Conservation (phyloP, 2,888 invertebrate species). For the Cephus pygmeus region DNA sequence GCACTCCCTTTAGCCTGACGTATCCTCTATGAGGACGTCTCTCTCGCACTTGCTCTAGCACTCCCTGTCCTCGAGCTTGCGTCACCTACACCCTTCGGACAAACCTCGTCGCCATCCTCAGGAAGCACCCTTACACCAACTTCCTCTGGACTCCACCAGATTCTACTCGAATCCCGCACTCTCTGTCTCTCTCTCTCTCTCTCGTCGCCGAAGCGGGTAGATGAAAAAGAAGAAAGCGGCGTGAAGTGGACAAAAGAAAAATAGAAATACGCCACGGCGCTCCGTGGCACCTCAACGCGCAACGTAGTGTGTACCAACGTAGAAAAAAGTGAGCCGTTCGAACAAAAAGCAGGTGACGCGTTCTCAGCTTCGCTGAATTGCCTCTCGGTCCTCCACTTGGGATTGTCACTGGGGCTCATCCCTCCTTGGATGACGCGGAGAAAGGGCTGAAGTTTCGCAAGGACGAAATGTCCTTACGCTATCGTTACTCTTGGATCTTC, state of each 20-base stretch:
- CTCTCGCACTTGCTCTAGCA: constrained; percentile 14
- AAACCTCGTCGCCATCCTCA: constrained; percentile 26
- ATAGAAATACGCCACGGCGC: constrained; percentile 46
- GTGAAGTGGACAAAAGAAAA: constrained; percentile 52
- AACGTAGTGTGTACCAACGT: not conserved
- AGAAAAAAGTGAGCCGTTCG: constrained; percentile 22
- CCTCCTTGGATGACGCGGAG: constrained; percentile 3
- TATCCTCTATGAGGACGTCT: constrained; percentile 22
- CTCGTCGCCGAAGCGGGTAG: constrained; percentile 12
- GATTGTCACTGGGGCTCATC: constrained; percentile 4
- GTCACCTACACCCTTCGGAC: constrained; percentile 43
- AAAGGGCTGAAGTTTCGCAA: constrained; percentile 5
- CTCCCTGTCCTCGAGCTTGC: constrained; percentile 16
- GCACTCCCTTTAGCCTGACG: constrained; percentile 11
- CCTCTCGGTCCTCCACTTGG: constrained; percentile 22
- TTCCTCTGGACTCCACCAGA: constrained; percentile 40
- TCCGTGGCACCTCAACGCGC: not conserved
- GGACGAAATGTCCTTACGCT: constrained; percentile 16
- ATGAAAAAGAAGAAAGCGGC: constrained; percentile 17
- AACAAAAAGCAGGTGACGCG: constrained; percentile 49
- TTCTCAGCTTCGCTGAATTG: constrained; percentile 40
- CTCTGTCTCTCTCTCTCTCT: constrained; percentile 24
- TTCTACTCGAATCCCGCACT: constrained; percentile 42
- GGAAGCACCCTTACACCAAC: constrained; percentile 7
- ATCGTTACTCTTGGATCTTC: not conserved